phyloP scores from a whole-genome alignment of 2,797 vertebrate species.

The Bradypodion ventrale region DNA sequence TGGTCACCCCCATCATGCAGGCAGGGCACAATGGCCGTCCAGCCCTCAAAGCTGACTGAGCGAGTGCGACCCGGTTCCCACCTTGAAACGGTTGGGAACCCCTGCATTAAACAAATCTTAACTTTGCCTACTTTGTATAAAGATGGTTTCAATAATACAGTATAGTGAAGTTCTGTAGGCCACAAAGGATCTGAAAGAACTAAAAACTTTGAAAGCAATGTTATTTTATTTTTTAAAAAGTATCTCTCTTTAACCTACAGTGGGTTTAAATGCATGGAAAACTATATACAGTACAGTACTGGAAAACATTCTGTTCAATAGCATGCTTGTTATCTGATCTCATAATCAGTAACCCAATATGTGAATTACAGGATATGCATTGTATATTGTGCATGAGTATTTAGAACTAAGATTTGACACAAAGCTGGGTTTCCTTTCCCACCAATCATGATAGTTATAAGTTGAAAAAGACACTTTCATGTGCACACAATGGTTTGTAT shows the following conservation, averaged over 20 bases:
- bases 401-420: neutral
- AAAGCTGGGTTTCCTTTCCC: neutral
- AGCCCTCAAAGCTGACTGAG: too few species aligned
- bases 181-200: neutral
- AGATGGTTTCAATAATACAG: too few species aligned
- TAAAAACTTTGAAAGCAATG: neutral
- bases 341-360: neutral
- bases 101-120: too few species aligned
- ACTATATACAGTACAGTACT: neutral
- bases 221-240: conserved; percentile 35
- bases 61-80: too few species aligned
- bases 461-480: neutral
- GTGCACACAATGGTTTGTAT: neutral
- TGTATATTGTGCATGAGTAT: neutral
- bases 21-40: too few species aligned
- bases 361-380: neutral
- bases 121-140: neutral
- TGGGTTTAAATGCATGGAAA: neutral
- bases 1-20: too few species aligned
- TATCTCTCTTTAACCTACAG: conserved; percentile 10
- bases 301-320: neutral
- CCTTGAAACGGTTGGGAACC: too few species aligned
- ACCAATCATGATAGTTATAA: neutral
- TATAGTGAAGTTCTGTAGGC: neutral
- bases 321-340: neutral